Percentiles rank a stretch among this genome's conserved stretches.
phyloP scores from a whole-genome alignment of 2,888 invertebrate genomes.

The Cenopis cana region DNA sequence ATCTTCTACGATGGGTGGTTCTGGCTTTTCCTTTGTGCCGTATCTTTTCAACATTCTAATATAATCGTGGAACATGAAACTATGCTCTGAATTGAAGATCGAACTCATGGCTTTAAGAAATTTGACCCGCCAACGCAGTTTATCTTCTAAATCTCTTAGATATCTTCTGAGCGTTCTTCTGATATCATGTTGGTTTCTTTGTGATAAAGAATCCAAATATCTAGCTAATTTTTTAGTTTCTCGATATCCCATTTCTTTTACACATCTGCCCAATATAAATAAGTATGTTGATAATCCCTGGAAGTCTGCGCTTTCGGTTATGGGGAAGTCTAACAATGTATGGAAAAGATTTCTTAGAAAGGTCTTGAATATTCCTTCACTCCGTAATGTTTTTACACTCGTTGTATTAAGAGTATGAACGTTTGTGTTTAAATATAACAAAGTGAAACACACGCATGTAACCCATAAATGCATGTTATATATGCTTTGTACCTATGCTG shows the following conservation, averaged over 20 bases:
- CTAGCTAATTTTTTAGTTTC: background rate
- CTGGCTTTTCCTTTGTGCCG: background rate
- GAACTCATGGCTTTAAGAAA: conserved; percentile 8
- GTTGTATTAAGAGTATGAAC: background rate
- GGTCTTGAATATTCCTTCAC: background rate
- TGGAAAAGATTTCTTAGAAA: background rate
- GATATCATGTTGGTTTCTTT: background rate
- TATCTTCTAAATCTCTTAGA: background rate
- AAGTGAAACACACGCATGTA: background rate
- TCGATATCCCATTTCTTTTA: conserved; percentile 8
- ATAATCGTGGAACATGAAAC: background rate
- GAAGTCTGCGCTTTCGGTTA: background rate
- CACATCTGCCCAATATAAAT: background rate
- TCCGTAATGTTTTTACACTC: background rate
- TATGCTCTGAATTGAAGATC: background rate
- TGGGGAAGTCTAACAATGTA: conserved; percentile 5
- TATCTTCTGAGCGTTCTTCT: background rate
- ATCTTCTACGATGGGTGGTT: background rate
- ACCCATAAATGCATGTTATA: background rate
- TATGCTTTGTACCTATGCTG: too few species aligned
- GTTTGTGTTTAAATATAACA: background rate
- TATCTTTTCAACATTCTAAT: background rate
- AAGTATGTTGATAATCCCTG: background rate
- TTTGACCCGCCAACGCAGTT: background rate
- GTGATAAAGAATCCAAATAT: background rate